Conservation (phyloP, 2,797 vertebrate genomes). For the Lepilemur ruficaudatus region DNA sequence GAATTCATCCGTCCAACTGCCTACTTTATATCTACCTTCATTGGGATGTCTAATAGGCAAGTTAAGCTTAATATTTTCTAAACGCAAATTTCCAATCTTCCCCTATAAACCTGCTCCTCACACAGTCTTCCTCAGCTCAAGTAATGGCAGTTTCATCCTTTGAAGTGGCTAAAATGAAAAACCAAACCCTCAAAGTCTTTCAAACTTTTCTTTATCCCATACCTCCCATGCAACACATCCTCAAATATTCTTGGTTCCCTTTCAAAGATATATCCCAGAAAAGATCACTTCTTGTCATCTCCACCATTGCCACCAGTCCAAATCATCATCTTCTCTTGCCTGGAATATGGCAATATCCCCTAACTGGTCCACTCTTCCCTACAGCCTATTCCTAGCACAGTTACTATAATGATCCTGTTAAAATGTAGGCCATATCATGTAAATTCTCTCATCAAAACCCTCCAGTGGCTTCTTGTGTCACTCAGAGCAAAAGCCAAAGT, state of each 20-base stretch:
- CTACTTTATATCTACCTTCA: background rate
- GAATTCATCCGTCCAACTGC: background rate
- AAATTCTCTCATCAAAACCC: background rate
- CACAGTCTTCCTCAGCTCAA: background rate
- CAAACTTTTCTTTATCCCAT: background rate
- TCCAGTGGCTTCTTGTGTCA: background rate
- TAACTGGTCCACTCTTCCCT: background rate
- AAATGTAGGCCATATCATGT: background rate
- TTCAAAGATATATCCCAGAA: background rate
- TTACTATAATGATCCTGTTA: background rate
- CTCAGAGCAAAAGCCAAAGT: slow-evolving; percentile 5
- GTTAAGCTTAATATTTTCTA: background rate
- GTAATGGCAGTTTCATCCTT: background rate
- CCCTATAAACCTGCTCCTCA: background rate
- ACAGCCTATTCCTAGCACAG: background rate
- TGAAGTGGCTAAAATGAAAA: background rate
- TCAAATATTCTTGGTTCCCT: background rate
- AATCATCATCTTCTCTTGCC: background rate
- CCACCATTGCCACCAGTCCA: background rate
- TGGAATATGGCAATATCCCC: background rate
- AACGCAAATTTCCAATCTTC: background rate
- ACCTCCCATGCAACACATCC: background rate
- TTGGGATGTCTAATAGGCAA: background rate
- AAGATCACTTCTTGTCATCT: background rate
- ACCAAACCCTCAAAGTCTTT: background rate